These are phyloP conservation scores for Tricholaema leucomelas DNA, from an alignment of 2,113 vertebrate species.

Conservation along the genomic window DNA sequence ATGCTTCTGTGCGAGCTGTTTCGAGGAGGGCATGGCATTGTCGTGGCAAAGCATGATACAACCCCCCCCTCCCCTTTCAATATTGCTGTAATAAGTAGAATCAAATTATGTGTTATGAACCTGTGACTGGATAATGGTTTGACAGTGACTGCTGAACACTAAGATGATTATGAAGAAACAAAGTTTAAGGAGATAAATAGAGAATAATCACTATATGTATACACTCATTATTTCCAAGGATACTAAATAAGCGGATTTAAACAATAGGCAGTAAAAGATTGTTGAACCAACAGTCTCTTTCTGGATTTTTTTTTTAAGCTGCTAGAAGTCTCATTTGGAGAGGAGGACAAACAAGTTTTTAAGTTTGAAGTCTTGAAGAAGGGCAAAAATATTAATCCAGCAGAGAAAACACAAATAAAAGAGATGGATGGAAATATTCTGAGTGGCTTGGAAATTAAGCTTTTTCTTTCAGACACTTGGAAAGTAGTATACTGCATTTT, in stretches of 20 bases:
- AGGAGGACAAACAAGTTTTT: background rate
- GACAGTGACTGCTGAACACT: background rate
- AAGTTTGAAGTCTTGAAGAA: background rate
- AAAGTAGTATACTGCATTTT: background rate
- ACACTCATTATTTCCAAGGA: background rate
- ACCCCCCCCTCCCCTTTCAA: background rate
- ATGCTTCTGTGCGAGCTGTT: background rate
- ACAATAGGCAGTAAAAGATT: background rate
- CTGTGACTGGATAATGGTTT: constrained; percentile 1
- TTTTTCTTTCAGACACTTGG: background rate
- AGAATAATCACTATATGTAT: background rate
- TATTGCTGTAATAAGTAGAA: constrained; percentile 20
- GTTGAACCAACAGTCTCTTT: background rate
- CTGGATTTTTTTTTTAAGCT: background rate
- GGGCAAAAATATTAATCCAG: background rate
- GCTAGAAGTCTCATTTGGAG: background rate
- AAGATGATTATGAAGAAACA: background rate
- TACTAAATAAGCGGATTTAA: constrained; percentile 37
- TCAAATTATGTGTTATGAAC: constrained; percentile 12
- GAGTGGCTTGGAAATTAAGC: background rate
- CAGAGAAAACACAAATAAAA: background rate
- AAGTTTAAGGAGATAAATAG: constrained; percentile 4
- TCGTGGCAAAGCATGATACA: background rate
- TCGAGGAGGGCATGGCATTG: constrained; percentile 2
- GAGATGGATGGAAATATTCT: background rate